phyloP scores from a whole-genome alignment of 1,140 invertebrate genomes.

The Pantala flavescens region DNA sequence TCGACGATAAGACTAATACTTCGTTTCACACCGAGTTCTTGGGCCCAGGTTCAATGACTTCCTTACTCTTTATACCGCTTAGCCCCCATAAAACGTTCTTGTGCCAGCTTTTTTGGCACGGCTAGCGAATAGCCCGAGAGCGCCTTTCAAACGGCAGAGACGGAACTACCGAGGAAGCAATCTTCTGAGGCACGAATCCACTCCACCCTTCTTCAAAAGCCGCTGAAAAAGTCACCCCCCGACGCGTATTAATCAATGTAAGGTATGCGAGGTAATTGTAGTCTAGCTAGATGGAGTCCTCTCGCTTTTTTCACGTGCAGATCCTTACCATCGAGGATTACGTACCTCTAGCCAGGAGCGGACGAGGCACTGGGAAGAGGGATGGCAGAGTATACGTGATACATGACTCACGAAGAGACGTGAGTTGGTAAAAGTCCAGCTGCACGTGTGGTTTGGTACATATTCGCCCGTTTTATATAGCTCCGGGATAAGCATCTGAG shows the following conservation, averaged over 20 bases:
- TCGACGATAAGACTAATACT: too few species aligned
- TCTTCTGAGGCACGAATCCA: neutral
- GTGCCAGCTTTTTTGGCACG: too few species aligned
- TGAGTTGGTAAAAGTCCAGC: neutral
- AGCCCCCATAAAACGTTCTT: too few species aligned
- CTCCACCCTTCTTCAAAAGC: neutral
- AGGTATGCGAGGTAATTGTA: neutral
- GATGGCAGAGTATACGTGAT: neutral
- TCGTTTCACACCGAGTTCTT: too few species aligned
- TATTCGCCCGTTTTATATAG: neutral
- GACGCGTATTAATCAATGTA: neutral
- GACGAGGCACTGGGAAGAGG: neutral
- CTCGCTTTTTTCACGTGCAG: neutral
- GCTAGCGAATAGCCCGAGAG: too few species aligned
- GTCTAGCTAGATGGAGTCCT: neutral
- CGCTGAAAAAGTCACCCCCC: neutral
- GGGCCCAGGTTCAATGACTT: too few species aligned
- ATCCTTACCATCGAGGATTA: too few species aligned
- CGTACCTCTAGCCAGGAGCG: too few species aligned
- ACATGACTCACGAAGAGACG: neutral
- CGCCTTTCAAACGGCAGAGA: too few species aligned
- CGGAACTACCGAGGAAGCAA: too few species aligned
- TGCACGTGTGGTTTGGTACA: neutral
- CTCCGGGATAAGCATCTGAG: too few species aligned
- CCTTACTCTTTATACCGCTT: too few species aligned